Percentiles rank a stretch among this genome's conserved stretches.
Conservation (phyloP, 1,140 invertebrate species). For the Oryctes rhinoceros region DNA sequence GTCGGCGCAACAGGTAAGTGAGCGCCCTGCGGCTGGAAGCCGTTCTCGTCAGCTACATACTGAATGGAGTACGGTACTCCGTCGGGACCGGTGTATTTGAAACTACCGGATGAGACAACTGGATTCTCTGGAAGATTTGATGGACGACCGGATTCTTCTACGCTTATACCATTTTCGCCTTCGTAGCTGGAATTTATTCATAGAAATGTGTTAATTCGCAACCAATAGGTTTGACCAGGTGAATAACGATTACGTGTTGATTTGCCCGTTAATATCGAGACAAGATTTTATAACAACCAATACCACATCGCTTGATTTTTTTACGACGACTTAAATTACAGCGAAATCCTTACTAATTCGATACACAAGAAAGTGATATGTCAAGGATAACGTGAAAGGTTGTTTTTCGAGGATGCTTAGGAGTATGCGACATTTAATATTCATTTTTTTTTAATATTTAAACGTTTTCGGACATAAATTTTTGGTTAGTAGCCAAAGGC, state of each 20-base stretch:
- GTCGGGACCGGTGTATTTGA: slow-evolving; percentile 66
- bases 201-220: no score
- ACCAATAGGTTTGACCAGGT: no score
- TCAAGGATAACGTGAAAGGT: neutral
- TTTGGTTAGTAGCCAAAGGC: no score
- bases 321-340: no score
- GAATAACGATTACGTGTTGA: no score
- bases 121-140: slow-evolving; percentile 51
- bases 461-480: no score
- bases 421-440: neutral
- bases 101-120: slow-evolving; percentile 54
- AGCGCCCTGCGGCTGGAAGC: slow-evolving; percentile 66
- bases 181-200: neutral
- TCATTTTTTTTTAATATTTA: neutral
- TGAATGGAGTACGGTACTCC: slow-evolving; percentile 63
- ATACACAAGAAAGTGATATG: neutral
- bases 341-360: no score
- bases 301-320: no score
- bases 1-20: slow-evolving; percentile 65
- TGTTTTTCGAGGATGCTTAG: neutral
- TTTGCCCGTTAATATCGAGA: no score
- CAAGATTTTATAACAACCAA: no score
- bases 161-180: slow-evolving; percentile 18
- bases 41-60: slow-evolving; percentile 68
- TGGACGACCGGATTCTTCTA: slow-evolving; percentile 1